phyloP scores from a whole-genome alignment of 2,797 vertebrate genomes.

The Enteromius mattozi region DNA sequence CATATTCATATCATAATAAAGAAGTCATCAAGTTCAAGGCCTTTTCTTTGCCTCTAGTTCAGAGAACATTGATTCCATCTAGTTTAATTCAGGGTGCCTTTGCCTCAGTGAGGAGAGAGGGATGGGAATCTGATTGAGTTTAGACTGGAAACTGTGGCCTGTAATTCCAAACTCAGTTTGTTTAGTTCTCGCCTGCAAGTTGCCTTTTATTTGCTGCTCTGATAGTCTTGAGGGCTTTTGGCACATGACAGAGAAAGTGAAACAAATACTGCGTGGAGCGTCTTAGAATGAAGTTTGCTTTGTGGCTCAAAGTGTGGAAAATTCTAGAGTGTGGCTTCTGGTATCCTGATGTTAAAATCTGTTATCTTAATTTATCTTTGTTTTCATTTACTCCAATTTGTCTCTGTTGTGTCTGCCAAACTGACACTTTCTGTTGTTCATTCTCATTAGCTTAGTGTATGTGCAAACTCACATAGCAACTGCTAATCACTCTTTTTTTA shows the following conservation, averaged over 20 bases:
- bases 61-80: constrained; percentile 26
- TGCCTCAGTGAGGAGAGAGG: constrained; percentile 43
- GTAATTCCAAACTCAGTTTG: constrained; percentile 58
- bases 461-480: constrained; percentile 62
- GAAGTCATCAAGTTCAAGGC: constrained; percentile 25
- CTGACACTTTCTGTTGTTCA: constrained; percentile 61
- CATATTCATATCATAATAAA: constrained; percentile 33
- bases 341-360: not conserved
- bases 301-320: constrained; percentile 51
- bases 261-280: constrained; percentile 29
- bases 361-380: not conserved
- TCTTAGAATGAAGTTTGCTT: constrained; percentile 34
- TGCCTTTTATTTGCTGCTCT: constrained; percentile 49
- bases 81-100: constrained; percentile 50
- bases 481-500: not conserved
- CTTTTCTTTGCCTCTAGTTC: constrained; percentile 19
- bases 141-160: constrained; percentile 40
- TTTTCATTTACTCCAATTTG: constrained; percentile 31
- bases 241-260: constrained; percentile 30
- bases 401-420: constrained; percentile 65
- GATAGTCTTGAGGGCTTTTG: constrained; percentile 23
- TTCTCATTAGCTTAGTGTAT: constrained; percentile 72
- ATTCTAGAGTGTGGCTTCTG: not conserved
- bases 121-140: constrained; percentile 43
- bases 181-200: constrained; percentile 47